These are phyloP conservation scores for Antheraea pernyi DNA, from an alignment of 1,140 invertebrate genomes.

Conservation along the genomic window DNA sequence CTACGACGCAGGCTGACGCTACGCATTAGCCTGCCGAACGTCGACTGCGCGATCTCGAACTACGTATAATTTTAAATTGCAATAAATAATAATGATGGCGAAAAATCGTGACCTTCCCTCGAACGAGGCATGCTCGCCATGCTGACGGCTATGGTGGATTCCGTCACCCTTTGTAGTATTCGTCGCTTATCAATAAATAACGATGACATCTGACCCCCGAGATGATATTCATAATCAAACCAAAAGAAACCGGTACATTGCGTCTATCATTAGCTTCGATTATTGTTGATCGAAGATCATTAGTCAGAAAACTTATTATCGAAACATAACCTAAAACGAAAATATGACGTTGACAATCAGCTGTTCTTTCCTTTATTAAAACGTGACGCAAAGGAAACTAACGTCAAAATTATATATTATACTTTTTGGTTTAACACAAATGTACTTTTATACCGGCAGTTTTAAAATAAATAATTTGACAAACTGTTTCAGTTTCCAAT, in stretches of 20 bases:
- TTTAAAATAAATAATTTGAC: background rate
- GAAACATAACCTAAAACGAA: slow-evolving; percentile 41
- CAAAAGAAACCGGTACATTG: background rate
- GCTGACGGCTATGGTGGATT: background rate
- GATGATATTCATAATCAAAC: slow-evolving; percentile 13
- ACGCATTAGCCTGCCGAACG: slow-evolving; percentile 43
- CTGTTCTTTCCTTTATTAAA: background rate
- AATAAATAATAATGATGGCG: slow-evolving; percentile 33
- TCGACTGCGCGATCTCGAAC: slow-evolving; percentile 8
- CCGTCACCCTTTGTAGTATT: background rate
- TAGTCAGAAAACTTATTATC: slow-evolving; percentile 14
- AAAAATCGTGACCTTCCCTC: slow-evolving; percentile 35
- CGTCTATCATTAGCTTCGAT: background rate
- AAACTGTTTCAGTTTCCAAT: background rate
- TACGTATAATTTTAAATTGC: slow-evolving; percentile 6
- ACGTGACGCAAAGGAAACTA: background rate
- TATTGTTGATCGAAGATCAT: no score
- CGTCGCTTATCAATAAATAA: background rate
- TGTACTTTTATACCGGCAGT: background rate
- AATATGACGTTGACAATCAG: slow-evolving; percentile 11
- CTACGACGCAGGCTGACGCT: slow-evolving; percentile 38
- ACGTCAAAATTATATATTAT: no score
- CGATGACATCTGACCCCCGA: background rate
- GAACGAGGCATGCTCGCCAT: background rate
- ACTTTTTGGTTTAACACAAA: no score